Evolutionary conservation across 1,140 invertebrate genomes (phyloP).

Genomic region (Drosophila busckii): DNA sequence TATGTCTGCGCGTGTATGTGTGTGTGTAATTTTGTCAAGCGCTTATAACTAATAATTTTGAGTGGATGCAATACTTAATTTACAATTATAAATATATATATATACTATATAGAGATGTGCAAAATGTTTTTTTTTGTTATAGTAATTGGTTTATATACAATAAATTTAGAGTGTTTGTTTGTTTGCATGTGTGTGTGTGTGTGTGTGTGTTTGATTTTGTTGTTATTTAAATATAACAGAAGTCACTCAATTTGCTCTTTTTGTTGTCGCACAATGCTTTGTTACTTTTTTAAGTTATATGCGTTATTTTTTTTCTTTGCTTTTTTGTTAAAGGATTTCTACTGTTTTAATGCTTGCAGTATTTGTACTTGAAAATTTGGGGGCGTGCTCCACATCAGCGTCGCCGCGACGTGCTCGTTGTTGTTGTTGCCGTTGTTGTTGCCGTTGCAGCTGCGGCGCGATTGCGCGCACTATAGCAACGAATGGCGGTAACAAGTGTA

Average conservation of each 20-base stretch:
- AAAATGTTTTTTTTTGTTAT: background rate
- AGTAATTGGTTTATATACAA: slow-evolving; percentile 18
- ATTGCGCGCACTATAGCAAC: slow-evolving; percentile 39
- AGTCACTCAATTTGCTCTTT: background rate
- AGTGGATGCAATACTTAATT: slow-evolving; percentile 2
- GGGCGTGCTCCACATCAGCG: slow-evolving; percentile 12
- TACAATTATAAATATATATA: background rate
- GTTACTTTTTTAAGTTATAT: slow-evolving; percentile 12
- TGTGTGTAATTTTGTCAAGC: slow-evolving; percentile 8
- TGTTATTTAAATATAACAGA: background rate
- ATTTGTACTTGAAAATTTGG: slow-evolving; percentile 40
- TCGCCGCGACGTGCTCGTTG: slow-evolving; percentile 5
- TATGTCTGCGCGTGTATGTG: slow-evolving; percentile 10
- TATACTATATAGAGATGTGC: slow-evolving; percentile 1
- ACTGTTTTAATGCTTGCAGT: no score
- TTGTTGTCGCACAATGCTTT: background rate
- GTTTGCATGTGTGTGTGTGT: background rate
- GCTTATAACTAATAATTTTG: slow-evolving; percentile 11
- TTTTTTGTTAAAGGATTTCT: no score
- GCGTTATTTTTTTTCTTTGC: slow-evolving; percentile 16
- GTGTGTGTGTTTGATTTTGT: background rate
- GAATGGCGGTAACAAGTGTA: slow-evolving; percentile 42
- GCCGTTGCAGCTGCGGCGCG: slow-evolving; percentile 10
- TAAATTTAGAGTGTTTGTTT: background rate
- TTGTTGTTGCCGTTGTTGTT: background rate